Evolutionary conservation across 1,140 invertebrate genomes (phyloP), one percentile per base, ranked within the genome.

Genomic region (Drosophila seguyi): DNA sequence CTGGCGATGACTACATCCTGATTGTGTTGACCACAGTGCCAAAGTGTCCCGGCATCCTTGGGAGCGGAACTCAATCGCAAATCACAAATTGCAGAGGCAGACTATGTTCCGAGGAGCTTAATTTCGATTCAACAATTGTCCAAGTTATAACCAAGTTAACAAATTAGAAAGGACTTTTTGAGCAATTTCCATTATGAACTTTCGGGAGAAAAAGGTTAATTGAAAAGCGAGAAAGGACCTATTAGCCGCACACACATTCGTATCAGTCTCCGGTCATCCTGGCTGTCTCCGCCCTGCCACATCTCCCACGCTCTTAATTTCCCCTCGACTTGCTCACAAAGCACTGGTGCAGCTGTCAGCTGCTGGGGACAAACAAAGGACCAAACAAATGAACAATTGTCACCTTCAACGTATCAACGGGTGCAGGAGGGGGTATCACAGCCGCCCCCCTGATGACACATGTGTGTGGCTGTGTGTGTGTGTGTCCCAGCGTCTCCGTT

Each of bases 11-110:
- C 74, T 77, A 75, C 74, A 76, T 58, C 74, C 74, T 77, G 74
- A 77, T 77, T 77, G 62, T 77, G 62, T 77, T 77, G 73, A 76
- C 74, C 74, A 77, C 69, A 75, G 69, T 69, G 73, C 73, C 73
- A 60, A 45, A 68, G 47, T 66, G 72, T 38, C 52, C 38, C 31
- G 68, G 25, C 27, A 67, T 69, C 47, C 66, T 44, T 42, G 66
- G 38, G 29, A 53, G 62, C 62, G 66, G 38, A 69, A 69, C 66
- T 67, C 61, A 69, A 68, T 69, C 47, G 62, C 61, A 65, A 69
- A 66, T 69, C 66, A 69, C 61, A 66, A 69, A 53, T 66, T 39
- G 47, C 47, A 53, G n/a, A n/a, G n/a, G n/a, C n/a, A n/a, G n/a
- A n/a, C n/a, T n/a, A n/a, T n/a, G n/a, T n/a, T n/a, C n/a, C n/a